Evolutionary conservation across 2,888 invertebrate genomes (phyloP).

Genomic region (Temnothorax rugatulus): DNA sequence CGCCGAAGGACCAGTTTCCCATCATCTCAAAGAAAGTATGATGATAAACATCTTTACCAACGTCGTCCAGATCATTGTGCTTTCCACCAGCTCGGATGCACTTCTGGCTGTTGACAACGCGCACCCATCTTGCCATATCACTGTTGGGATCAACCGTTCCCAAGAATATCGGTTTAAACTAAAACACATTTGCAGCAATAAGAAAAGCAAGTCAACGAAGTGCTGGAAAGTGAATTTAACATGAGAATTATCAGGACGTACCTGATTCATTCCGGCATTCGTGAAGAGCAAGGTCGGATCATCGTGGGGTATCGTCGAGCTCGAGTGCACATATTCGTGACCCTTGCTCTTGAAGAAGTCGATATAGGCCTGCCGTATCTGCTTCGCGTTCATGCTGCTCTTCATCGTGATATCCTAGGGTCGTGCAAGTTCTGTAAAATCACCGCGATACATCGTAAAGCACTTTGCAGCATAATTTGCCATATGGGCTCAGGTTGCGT

Average conservation of each 20-base stretch:
- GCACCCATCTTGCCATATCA: conserved; percentile 95
- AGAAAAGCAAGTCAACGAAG: neutral
- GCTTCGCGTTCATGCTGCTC: conserved; percentile 89
- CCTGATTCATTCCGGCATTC: conserved; percentile 99
- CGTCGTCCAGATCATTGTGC: conserved; percentile 99
- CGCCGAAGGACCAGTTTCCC: conserved; percentile 99
- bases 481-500: conserved; percentile 63
- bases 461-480: conserved; percentile 12
- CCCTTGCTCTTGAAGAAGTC: conserved; percentile 95
- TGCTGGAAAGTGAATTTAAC: neutral
- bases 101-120: conserved; percentile 98
- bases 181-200: conserved; percentile 67
- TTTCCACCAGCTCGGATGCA: conserved; percentile 99
- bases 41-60: conserved; percentile 99
- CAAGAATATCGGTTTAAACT: conserved; percentile 99
- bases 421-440: conserved; percentile 13
- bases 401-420: conserved; percentile 34
- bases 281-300: conserved; percentile 99
- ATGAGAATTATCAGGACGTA: conserved; percentile 76
- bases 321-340: conserved; percentile 98
- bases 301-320: conserved; percentile 98
- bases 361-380: conserved; percentile 94
- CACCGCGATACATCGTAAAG: neutral
- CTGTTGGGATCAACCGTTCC: conserved; percentile 98
- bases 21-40: conserved; percentile 99